phyloP scores from a whole-genome alignment of 2,113 vertebrate genomes.

The Tachysurus fulvidraco region DNA sequence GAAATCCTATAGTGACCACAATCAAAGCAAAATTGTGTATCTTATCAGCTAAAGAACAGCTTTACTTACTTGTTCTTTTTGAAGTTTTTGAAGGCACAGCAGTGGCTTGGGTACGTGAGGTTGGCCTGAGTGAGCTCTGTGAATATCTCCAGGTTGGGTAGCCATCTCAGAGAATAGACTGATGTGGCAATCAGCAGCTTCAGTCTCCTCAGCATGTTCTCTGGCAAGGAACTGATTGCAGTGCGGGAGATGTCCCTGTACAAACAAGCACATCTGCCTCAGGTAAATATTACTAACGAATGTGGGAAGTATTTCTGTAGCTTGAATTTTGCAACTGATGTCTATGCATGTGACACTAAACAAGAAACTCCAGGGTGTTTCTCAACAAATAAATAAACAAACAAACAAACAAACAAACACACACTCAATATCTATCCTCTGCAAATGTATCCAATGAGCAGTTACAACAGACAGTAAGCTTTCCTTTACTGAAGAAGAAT shows the following conservation, averaged over 20 bases:
- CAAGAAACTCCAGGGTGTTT: background rate
- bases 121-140: constrained; percentile 78
- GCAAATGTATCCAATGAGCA: background rate
- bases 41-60: background rate
- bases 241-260: constrained; percentile 91
- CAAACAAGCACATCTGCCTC: constrained; percentile 7
- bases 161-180: constrained; percentile 79
- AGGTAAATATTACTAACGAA: background rate
- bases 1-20: background rate
- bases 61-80: constrained; percentile 68
- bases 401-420: no score
- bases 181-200: constrained; percentile 81
- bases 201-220: constrained; percentile 79
- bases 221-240: constrained; percentile 80
- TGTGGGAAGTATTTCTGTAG: background rate
- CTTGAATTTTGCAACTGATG: background rate
- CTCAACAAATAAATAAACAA: background rate
- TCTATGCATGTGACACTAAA: background rate
- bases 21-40: background rate
- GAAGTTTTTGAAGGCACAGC: constrained; percentile 85
- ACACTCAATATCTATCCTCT: background rate
- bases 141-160: constrained; percentile 83
- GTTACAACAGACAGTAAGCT: background rate
- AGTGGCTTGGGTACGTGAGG: constrained; percentile 94
- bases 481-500: background rate